phyloP scores from a whole-genome alignment of 1,140 invertebrate genomes.

The Periplaneta americana region DNA sequence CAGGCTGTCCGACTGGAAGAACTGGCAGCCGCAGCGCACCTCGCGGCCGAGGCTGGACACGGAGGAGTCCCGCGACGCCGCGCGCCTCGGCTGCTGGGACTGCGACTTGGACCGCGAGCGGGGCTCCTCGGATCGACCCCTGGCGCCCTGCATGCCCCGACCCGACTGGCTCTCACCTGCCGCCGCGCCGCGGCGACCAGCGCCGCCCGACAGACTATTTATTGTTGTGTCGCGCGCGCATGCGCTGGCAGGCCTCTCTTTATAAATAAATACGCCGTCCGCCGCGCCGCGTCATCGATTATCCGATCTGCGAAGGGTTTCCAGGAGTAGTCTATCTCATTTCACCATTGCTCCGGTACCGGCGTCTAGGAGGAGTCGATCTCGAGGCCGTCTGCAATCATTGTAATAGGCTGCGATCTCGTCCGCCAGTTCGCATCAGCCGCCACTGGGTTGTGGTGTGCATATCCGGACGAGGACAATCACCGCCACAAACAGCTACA shows the following conservation, averaged over 20 bases:
- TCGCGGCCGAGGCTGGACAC: conserved; percentile 42
- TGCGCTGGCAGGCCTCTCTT: too few species aligned
- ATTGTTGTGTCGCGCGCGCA: too few species aligned
- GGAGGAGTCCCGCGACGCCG: conserved; percentile 20
- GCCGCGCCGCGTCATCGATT: neutral
- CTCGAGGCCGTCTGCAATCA: too few species aligned
- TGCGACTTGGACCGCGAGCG: neutral
- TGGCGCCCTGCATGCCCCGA: conserved; percentile 3
- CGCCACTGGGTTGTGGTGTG: too few species aligned
- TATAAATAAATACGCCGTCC: too few species aligned
- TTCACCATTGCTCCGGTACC: neutral
- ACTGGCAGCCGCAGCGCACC: conserved; percentile 78
- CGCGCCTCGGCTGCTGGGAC: neutral
- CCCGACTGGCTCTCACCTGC: neutral
- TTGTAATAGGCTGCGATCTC: too few species aligned
- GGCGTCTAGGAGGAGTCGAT: too few species aligned
- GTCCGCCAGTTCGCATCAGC: too few species aligned
- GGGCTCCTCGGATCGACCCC: conserved; percentile 7
- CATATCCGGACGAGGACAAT: too few species aligned
- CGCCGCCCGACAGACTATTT: too few species aligned
- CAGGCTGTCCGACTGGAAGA: conserved; percentile 69
- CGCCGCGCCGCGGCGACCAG: too few species aligned
- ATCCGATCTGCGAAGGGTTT: neutral
- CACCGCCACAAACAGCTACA: too few species aligned
- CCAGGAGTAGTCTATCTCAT: neutral